Evolutionary conservation across 2,797 vertebrate genomes (phyloP).

Genomic region (Trematomus bernacchii): DNA sequence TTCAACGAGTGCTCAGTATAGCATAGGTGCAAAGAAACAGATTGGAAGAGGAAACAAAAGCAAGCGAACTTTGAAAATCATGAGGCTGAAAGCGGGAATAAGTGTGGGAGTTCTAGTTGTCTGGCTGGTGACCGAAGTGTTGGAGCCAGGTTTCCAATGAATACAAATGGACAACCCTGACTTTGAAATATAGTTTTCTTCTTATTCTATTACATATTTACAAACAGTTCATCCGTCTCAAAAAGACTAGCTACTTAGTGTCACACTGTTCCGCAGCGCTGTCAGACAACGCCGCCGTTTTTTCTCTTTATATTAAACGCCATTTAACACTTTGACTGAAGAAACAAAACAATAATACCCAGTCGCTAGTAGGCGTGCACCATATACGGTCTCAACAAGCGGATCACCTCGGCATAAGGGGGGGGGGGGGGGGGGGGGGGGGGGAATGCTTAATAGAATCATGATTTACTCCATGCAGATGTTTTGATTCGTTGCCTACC

Average conservation of each 20-base stretch:
- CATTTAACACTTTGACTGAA: conserved; percentile 90
- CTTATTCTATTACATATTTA: conserved; percentile 87
- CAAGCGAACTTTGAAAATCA: conserved; percentile 18
- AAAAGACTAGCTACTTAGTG: conserved; percentile 89
- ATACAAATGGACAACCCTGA: conserved; percentile 73
- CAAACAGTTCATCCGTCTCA: conserved; percentile 85
- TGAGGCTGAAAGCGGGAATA: conserved; percentile 25
- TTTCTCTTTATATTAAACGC: conserved; percentile 85
- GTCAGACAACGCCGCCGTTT: conserved; percentile 86
- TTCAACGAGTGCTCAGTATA: conserved; percentile 24
- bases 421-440: conserved; percentile 47
- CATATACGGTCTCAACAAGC: conserved; percentile 61
- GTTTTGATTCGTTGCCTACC: conserved; percentile 58
- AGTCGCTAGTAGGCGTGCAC: conserved; percentile 83
- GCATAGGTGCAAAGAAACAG: conserved; percentile 15
- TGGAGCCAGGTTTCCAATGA: conserved; percentile 44
- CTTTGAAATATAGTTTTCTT: conserved; percentile 76
- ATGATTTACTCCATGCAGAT: conserved; percentile 86
- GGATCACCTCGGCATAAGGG: conserved; percentile 72
- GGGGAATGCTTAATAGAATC: conserved; percentile 59
- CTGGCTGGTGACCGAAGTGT: conserved; percentile 47
- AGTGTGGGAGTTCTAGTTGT: conserved; percentile 36
- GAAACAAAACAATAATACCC: conserved; percentile 81
- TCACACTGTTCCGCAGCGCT: conserved; percentile 88
- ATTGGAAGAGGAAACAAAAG: neutral